A percentile compares a stretch with the other conserved stretches of the same genome.
These are phyloP conservation scores for Pseudopleuronectes americanus DNA, from an alignment of 2,797 vertebrate species.

Conservation along the genomic window DNA sequence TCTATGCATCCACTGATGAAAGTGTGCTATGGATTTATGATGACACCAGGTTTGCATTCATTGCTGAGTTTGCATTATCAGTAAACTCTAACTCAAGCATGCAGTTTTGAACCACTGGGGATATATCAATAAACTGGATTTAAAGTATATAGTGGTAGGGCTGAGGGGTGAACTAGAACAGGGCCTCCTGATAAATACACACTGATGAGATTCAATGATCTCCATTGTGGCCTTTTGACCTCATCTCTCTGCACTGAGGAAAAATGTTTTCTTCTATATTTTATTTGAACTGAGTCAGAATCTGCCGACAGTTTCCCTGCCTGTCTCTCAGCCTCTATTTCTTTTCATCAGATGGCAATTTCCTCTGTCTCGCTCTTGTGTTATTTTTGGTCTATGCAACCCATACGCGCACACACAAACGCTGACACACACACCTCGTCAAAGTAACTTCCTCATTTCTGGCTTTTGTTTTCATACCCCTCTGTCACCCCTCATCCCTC, in stretches of 20 bases:
- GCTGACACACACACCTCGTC: constrained; percentile 7
- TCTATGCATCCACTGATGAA: neutral
- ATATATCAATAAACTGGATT: too few relatives aligned
- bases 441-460: constrained; percentile 1
- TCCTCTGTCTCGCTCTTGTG: constrained; percentile 1
- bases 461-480: constrained; percentile 12
- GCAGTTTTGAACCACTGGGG: neutral
- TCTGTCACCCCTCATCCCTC: constrained; percentile 33
- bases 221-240: neutral
- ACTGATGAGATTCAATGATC: neutral
- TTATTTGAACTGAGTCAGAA: neutral
- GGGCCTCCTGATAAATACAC: too few relatives aligned
- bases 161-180: too few relatives aligned
- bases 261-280: neutral
- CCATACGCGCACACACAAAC: constrained; percentile 5
- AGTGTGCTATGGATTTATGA: neutral
- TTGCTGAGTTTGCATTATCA: neutral
- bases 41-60: neutral
- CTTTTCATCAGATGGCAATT: constrained; percentile 22
- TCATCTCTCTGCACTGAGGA: neutral
- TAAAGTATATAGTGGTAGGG: too few relatives aligned
- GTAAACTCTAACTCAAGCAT: neutral
- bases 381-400: neutral
- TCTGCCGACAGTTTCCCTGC: neutral
- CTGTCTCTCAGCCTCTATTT: neutral